These are phyloP conservation scores for Chaetogeoica ovagalla DNA, from an alignment of 2,888 invertebrate species.

Conservation along the genomic window DNA sequence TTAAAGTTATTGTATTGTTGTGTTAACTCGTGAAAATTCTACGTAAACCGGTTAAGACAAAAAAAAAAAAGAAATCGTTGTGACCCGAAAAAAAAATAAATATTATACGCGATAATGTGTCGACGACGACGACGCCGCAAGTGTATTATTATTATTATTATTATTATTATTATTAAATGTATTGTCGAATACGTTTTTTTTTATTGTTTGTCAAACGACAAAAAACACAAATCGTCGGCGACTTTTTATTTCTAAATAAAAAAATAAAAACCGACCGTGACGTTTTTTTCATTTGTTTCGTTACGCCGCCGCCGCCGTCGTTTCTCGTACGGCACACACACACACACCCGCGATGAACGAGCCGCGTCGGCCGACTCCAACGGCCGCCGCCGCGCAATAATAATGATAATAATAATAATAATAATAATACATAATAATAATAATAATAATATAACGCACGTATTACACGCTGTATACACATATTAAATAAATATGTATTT, in stretches of 20 bases:
- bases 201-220: neutral
- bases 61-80: neutral
- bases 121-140: neutral
- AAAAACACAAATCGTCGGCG: neutral
- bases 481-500: too few species aligned
- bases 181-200: neutral
- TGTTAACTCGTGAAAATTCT: neutral
- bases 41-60: neutral
- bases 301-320: too few species aligned
- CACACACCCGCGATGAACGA: too few species aligned
- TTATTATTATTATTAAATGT: too few species aligned
- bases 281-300: too few species aligned
- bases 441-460: too few species aligned
- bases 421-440: too few species aligned
- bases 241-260: neutral
- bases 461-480: too few species aligned
- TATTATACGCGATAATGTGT: neutral
- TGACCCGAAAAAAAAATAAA: neutral
- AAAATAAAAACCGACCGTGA: too few species aligned
- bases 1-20: neutral
- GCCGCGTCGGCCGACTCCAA: too few species aligned
- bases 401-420: neutral
- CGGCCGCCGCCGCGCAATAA: neutral
- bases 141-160: too few species aligned
- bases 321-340: too few species aligned